Base-by-base conservation (phyloP, 2,113 vertebrate species). In the Rynchops niger region DNA sequence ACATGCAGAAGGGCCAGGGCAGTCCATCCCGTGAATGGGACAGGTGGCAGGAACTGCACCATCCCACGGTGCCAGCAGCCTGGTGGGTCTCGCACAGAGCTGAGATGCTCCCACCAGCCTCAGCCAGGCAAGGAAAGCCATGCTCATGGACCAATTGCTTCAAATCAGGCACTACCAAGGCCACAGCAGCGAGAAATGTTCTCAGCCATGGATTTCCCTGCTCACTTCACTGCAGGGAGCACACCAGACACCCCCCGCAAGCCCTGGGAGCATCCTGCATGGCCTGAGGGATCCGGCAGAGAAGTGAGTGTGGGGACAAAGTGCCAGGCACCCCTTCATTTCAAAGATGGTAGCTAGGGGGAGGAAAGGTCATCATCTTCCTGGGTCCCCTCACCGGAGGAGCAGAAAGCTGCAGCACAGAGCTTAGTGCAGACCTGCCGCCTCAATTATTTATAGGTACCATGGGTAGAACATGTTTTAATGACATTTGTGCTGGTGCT, bases 391-490 rank as follows among this genome's bases (percentile, higher is more conserved):
- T 49, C 11, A 0, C 53, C 16, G 25, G 36, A 82, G 58, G 59
- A 94, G 66, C 73, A 90, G 78, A n/a, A 45, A 61, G 82, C 95
- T 81, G 74, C 82, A 62, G 77, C 63, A 15, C 55, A 81, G 80
- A 88, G 67, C 82, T 72, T 14, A 36, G 67, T 6, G 30, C 95
- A 93, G 90, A 90, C 87, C 96, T 93, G 90, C 93, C 70, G 87
- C 88, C 88, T 96, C 92, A 82, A 90, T 96, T 97, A 96, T 97
- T 96, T 97, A 96, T 92, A 96, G 97, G 94, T 95, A 90, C 95
- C 96, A 92, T 25, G 71, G 94, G 92, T 59, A 86, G 94, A 95
- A 88, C 96, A 93, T 59, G 95, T 73, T 95, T 95, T 76, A 96
- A 92, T 91, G 94, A 96, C 96, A 86, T 94, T 94, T 95, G 86